Evolutionary conservation across 2,888 invertebrate species (phyloP), one percentile per base, ranked within the genome.

Genomic region (Scaptomyza flava): DNA sequence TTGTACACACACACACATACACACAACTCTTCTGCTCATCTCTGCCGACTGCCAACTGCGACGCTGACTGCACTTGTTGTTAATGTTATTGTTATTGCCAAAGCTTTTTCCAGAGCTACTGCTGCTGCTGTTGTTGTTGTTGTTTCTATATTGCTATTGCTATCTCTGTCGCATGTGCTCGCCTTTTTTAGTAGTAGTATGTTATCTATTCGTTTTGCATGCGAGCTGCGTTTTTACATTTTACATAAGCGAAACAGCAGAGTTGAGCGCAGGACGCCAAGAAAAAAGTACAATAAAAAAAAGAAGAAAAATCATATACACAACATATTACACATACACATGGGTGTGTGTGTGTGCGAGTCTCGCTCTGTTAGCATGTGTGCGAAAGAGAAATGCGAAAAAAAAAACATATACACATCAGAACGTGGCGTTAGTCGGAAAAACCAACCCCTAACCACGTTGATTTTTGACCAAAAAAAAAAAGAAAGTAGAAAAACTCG

Each of bases 121-220:
- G 46, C 64, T 63, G 67, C 68, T 54, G 47, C 74, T 72, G 71
- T 76, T 79, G 57, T 76, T 74, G 57, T 76, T 74, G 73, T 56
- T 68, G 31, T 48, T 31, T 47, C 47, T 33, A 17, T 84, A 38
- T 36, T 50, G 33, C 50, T 50, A 36, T 50, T 48, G 50, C 50
- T 51, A 5, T 14, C 84, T 77, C 80, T 72, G 60, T 88, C 80
- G 72, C 77, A 87, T 87, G 86, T 85, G 84, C 72, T 69, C 70
- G 72, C 69, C 69, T 78, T 80, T 82, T 81, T 78, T 78, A 77
- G 82, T 38, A 36, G n/a, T 36, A 38, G 38, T 86, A 86, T 89
- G 89, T 89, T 89, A 89, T 89, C 89, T 89, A 81, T 87, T 85
- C 56, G 57, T 69, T 75, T 79, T 85, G 77, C 87, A 83, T 89